These are phyloP conservation scores for Leptobrachium ailaonicum DNA, from an alignment of 2,113 vertebrate genomes.

Conservation along the genomic window DNA sequence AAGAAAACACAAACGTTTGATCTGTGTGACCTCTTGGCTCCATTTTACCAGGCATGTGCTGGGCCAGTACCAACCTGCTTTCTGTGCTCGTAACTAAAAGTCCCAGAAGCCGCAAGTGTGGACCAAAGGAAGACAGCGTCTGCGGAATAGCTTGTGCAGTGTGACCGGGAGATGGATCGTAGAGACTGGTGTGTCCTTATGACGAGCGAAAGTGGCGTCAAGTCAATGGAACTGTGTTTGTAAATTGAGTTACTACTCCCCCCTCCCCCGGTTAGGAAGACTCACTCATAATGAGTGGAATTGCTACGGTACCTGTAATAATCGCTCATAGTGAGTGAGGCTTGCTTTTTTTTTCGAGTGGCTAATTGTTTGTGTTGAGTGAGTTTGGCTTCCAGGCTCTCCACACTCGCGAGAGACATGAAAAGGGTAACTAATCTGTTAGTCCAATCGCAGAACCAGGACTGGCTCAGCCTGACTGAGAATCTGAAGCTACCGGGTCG, in stretches of 20 bases:
- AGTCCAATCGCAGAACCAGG: constrained; percentile 29
- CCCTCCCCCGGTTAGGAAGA: constrained; percentile 45
- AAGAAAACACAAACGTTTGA: background rate
- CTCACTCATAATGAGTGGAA: constrained; percentile 49
- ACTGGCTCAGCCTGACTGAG: constrained; percentile 45
- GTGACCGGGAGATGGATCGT: background rate
- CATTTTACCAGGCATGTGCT: constrained; percentile 24
- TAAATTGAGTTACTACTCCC: constrained; percentile 37
- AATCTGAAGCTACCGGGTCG: constrained; percentile 24
- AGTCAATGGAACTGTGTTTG: constrained; percentile 14
- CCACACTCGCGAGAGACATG: background rate
- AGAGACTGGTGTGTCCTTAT: constrained; percentile 13
- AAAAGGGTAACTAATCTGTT: background rate
- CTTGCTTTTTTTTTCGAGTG: constrained; percentile 23
- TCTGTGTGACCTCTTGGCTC: constrained; percentile 26
- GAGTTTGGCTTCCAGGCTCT: constrained; percentile 32
- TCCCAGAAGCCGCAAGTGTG: constrained; percentile 18
- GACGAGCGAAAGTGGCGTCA: constrained; percentile 2
- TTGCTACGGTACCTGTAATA: constrained; percentile 14
- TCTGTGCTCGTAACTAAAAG: constrained; percentile 37
- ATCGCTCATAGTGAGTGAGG: constrained; percentile 40
- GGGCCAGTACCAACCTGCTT: constrained; percentile 15
- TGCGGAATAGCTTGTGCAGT: background rate
- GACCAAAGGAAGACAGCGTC: constrained; percentile 17
- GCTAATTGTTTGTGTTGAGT: constrained; percentile 39